Evolutionary conservation across 1,140 invertebrate species (phyloP).

Genomic region (Cardiocondyla obscurior): DNA sequence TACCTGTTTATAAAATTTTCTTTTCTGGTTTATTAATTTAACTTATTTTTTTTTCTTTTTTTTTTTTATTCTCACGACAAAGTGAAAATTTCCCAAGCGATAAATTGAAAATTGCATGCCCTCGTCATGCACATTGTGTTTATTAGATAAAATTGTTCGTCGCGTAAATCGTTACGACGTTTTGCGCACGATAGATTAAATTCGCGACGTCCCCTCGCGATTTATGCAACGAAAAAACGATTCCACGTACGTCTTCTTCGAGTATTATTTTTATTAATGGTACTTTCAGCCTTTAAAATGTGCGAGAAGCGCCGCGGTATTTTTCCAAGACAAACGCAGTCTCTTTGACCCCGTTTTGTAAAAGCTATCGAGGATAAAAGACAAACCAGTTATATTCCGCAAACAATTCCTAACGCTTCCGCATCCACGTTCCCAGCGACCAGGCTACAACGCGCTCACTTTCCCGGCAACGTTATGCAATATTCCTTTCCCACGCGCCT

Average conservation of each 20-base stretch:
- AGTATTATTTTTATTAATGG: constrained; percentile 1
- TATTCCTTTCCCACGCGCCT: constrained; percentile 51
- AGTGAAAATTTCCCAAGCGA: neutral
- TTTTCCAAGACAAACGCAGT: neutral
- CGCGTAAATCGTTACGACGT: constrained; percentile 20
- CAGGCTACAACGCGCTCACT: constrained; percentile 35
- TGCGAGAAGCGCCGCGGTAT: neutral
- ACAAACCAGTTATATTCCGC: constrained; percentile 17
- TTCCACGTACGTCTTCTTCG: neutral
- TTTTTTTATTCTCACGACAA: neutral
- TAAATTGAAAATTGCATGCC: constrained; percentile 20
- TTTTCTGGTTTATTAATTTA: too few species aligned
- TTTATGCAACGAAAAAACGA: constrained; percentile 12
- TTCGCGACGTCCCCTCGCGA: constrained; percentile 2
- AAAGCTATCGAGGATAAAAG: constrained; percentile 1
- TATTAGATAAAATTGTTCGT: constrained; percentile 10
- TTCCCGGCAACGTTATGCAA: constrained; percentile 56
- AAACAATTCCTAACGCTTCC: constrained; percentile 26
- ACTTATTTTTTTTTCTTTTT: too few species aligned
- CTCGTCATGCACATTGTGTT: neutral
- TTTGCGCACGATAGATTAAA: neutral
- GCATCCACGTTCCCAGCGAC: constrained; percentile 22
- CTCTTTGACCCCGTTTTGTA: constrained; percentile 12
- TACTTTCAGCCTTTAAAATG: neutral
- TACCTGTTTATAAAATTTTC: neutral